Base-by-base conservation (phyloP, 2,888 invertebrate species). In the Resseliella maxima region DNA sequence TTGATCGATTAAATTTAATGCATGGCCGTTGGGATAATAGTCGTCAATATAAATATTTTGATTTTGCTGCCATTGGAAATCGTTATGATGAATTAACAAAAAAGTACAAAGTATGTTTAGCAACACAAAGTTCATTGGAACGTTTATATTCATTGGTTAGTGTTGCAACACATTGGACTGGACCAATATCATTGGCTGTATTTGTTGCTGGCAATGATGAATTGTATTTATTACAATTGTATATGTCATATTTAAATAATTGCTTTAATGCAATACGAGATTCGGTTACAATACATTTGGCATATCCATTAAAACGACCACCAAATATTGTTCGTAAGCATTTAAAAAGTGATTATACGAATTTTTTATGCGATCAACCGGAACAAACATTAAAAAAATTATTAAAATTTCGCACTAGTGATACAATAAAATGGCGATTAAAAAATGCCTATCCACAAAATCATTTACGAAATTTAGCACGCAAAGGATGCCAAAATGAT, bases 381-480 rank as follows among this genome's bases (percentile, higher is more conserved):
- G 95, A 96, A 86, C 92, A 94, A 35, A 93, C 93, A 0, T 89
- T 95, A 45, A 92, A 92, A 87, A 91, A 92, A 81, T 91, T 96
- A 24, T 90, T 94, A 1, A 94, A 93, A 86, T 91, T 92, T 35
- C 91, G 95, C 54, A 92, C 93, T 0, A 90, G 92, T 0, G 94
- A 94, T 86, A 94, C 95, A 2, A 92, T 93, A 2, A 93, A 93
- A 86, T 96, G 96, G 96, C 92, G 96, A 86, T 92, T 94, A 85
- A 93, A 94, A 87, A 94, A 95, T 89, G 94, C 95, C 0, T 97
- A 97, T 90, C 97, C 97, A 0, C 97, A 97, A 91, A 98, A 97
- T 89, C 96, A 97, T 89, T 92, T 97, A 92, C 92, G 97, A 88
- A 98, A 98, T 90, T 91, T 97, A 86, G 97, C 97, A 0, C 92